These are phyloP conservation scores for Sebastes itinus DNA, from an alignment of 2,797 vertebrate genomes.

Conservation along the genomic window DNA sequence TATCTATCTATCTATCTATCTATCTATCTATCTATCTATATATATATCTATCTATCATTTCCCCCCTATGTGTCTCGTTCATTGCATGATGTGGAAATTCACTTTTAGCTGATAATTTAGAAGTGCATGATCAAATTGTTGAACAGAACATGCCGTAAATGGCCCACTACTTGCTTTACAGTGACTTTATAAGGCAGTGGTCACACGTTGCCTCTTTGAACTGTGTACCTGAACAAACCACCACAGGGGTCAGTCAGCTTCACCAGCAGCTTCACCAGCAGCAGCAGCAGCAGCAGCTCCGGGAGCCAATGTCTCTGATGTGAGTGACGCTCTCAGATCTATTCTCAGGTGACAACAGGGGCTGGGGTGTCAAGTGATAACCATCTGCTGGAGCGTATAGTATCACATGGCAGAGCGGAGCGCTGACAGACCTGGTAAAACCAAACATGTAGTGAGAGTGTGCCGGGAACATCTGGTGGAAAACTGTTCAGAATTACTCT, in stretches of 20 bases:
- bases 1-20: neutral
- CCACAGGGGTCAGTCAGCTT: neutral
- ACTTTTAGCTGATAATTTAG: neutral
- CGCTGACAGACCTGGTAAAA: conserved; percentile 18
- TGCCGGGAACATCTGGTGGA: conserved; percentile 12
- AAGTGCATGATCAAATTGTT: neutral
- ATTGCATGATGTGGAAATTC: neutral
- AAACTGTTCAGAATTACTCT: conserved; percentile 11
- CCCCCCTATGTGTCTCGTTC: neutral
- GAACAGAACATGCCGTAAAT: neutral
- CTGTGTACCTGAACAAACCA: conserved; percentile 13
- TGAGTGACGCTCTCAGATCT: conserved; percentile 19
- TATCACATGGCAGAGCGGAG: conserved; percentile 45
- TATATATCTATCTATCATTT: neutral
- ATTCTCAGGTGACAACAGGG: conserved; percentile 43
- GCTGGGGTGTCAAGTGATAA: conserved; percentile 55
- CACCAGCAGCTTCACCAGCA: neutral
- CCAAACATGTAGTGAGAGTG: conserved; percentile 17
- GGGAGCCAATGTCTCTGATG: conserved; percentile 7
- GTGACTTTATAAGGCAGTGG: neutral
- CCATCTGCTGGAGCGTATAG: conserved; percentile 27
- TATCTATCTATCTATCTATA: neutral
- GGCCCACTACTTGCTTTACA: neutral
- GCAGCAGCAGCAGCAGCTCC: neutral
- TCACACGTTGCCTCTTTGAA: neutral